phyloP scores from a whole-genome alignment of 2,888 invertebrate genomes.

The Euzophera pinguis region DNA sequence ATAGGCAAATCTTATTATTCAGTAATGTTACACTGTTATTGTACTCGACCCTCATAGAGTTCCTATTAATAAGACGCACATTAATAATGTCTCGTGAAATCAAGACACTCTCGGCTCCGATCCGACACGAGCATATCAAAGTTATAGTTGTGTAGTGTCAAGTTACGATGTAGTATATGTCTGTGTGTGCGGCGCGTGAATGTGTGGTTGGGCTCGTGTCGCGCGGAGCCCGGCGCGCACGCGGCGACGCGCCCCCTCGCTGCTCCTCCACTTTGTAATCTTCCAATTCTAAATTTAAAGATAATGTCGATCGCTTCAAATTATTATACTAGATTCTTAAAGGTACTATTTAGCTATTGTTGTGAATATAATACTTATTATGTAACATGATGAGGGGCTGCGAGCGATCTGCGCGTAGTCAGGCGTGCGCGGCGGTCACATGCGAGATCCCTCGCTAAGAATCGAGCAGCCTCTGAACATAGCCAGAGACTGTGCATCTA shows the following conservation, averaged over 20 bases:
- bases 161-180: conserved; percentile 18
- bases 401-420: conserved; percentile 22
- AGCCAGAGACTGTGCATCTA: conserved; percentile 7
- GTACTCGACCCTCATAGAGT: conserved; percentile 14
- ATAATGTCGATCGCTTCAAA: conserved; percentile 66
- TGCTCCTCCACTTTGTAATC: conserved; percentile 45
- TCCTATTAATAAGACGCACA: conserved; percentile 25
- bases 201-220: conserved; percentile 15
- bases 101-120: conserved; percentile 20
- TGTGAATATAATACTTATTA: conserved; percentile 51
- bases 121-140: conserved; percentile 21
- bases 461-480: conserved; percentile 1
- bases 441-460: neutral
- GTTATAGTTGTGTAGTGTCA: conserved; percentile 10
- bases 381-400: conserved; percentile 28
- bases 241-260: conserved; percentile 35
- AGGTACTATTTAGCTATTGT: conserved; percentile 69
- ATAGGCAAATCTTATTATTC: conserved; percentile 10
- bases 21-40: conserved; percentile 10
- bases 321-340: conserved; percentile 66
- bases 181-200: conserved; percentile 19
- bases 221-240: conserved; percentile 28
- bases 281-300: conserved; percentile 63
- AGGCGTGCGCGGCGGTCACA: conserved; percentile 19
- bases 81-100: conserved; percentile 27